Percentiles rank a stretch among this genome's conserved stretches.
Evolutionary conservation across 2,113 vertebrate species (phyloP).

Genomic region (Girardinichthys multiradiatus): DNA sequence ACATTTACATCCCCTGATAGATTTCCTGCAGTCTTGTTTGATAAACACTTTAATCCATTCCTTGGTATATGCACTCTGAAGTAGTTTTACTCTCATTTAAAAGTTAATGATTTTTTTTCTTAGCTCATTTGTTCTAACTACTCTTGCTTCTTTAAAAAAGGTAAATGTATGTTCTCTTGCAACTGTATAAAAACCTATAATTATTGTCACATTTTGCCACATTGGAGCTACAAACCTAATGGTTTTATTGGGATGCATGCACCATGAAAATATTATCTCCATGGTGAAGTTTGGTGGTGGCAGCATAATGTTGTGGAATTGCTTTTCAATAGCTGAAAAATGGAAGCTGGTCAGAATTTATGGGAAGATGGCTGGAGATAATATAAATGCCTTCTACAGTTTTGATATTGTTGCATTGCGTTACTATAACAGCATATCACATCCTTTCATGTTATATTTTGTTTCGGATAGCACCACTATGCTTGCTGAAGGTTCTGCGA

Average conservation of each 20-base stretch:
- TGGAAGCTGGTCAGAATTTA: too few species aligned
- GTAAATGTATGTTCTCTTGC: not conserved
- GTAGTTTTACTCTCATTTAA: slow-evolving; percentile 9
- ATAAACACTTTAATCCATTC: slow-evolving; percentile 10
- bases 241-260: not conserved
- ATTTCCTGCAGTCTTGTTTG: slow-evolving; percentile 25
- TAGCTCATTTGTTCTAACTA: not conserved
- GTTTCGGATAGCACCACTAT: slow-evolving; percentile 35
- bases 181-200: too few species aligned
- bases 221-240: not conserved
- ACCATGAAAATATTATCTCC: too few species aligned
- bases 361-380: too few species aligned
- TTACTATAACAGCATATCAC: slow-evolving; percentile 13
- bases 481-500: slow-evolving; percentile 43
- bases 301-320: too few species aligned
- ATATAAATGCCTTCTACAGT: too few species aligned
- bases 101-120: not conserved
- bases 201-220: too few species aligned
- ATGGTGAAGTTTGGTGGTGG: too few species aligned
- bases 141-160: not conserved
- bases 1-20: slow-evolving; percentile 12
- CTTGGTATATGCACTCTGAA: slow-evolving; percentile 4
- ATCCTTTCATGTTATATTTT: slow-evolving; percentile 48
- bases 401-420: slow-evolving; percentile 35
- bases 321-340: too few species aligned